These are phyloP conservation scores for Malaclemys terrapin DNA, from an alignment of 2,113 vertebrate species.

Conservation along the genomic window DNA sequence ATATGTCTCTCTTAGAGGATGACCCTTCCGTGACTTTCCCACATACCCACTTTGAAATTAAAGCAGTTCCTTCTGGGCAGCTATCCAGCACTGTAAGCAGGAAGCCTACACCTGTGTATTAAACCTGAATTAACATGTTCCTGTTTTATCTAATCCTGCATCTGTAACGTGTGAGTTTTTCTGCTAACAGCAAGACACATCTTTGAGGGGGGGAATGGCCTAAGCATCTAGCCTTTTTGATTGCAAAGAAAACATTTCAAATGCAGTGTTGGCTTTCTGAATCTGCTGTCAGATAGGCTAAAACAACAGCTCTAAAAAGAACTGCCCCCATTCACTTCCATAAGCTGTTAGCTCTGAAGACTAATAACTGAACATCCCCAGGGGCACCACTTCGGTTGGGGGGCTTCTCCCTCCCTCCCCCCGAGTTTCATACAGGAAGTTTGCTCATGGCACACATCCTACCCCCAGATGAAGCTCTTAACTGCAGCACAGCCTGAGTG, in stretches of 20 bases:
- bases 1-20: not conserved
- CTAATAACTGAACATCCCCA: not conserved
- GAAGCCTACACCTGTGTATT: not conserved
- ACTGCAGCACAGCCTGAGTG: too few species aligned
- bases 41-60: not conserved
- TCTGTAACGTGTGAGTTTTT: not conserved
- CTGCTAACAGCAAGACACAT: not conserved
- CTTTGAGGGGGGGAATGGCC: not conserved
- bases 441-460: too few species aligned
- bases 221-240: not conserved
- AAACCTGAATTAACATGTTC: not conserved
- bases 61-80: not conserved
- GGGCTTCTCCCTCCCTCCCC: too few species aligned
- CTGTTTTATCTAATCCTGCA: not conserved
- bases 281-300: not conserved
- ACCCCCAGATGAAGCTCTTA: too few species aligned
- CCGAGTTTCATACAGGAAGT: too few species aligned
- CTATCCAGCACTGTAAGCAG: not conserved
- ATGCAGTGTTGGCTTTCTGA: not conserved
- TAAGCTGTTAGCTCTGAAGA: too few species aligned
- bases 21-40: not conserved
- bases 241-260: not conserved
- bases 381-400: too few species aligned
- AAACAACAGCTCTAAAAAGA: not conserved
- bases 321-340: not conserved